Evolutionary conservation across 2,113 vertebrate species (phyloP).

Genomic region (Otus sunia): DNA sequence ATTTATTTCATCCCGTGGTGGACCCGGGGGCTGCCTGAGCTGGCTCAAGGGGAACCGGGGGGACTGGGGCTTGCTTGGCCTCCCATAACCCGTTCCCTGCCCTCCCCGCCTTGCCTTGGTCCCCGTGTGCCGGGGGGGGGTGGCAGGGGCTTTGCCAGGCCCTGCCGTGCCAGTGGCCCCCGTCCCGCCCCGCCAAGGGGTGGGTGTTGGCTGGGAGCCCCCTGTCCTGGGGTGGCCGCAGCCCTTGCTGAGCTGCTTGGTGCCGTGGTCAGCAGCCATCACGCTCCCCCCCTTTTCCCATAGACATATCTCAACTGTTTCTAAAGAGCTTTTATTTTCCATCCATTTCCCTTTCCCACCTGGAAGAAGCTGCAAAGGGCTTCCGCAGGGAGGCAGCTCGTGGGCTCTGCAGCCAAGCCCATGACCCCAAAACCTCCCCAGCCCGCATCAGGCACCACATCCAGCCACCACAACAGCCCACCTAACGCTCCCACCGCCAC

Average conservation of each 20-base stretch:
- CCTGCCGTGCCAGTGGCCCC: fast-evolving
- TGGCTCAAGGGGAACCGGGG: not conserved
- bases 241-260: fast-evolving
- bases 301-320: not conserved
- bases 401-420: not conserved
- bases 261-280: not conserved
- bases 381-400: not conserved
- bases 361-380: not conserved
- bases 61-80: not conserved
- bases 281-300: not conserved
- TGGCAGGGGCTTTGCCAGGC: not conserved
- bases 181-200: fast-evolving
- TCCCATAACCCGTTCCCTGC: not conserved
- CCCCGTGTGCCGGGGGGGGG: fast-evolving
- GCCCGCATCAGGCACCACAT: not conserved
- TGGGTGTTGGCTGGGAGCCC: not conserved
- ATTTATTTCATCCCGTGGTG: not conserved
- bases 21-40: not conserved
- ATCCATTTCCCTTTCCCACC: not conserved
- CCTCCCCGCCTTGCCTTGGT: fast-evolving
- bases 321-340: not conserved
- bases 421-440: fast-evolving
- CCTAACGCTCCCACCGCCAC: fast-evolving
- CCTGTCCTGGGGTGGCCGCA: not conserved
- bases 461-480: not conserved